phyloP scores from a whole-genome alignment of 2,888 invertebrate genomes.

The Stomorhina lunata region DNA sequence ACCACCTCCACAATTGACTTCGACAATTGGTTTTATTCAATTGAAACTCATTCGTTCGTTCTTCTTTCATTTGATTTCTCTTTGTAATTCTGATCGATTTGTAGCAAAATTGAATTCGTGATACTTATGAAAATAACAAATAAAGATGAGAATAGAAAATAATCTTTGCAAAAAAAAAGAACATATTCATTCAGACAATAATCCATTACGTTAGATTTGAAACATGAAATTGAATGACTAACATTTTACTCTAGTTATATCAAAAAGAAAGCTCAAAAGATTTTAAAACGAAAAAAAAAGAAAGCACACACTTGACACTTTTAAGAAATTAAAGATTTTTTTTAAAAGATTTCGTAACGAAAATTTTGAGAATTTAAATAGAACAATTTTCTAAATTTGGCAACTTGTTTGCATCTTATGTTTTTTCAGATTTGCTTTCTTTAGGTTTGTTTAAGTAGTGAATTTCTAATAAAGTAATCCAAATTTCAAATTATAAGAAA shows the following conservation, averaged over 20 bases:
- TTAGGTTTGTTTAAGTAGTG: no score
- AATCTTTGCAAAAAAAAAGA: background rate
- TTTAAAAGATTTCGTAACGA: no score
- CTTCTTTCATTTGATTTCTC: background rate
- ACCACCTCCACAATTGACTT: background rate
- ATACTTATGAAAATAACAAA: conserved; percentile 45
- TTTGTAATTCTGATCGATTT: conserved; percentile 46
- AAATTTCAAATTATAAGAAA: no score
- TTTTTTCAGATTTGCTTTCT: no score
- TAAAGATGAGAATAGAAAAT: conserved; percentile 17
- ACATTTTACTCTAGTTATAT: background rate
- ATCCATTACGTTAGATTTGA: background rate
- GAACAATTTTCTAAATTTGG: no score
- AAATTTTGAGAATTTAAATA: no score
- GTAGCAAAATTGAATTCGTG: conserved; percentile 57
- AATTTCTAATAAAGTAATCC: no score
- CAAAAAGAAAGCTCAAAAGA: background rate
- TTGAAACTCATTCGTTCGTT: conserved; percentile 3
- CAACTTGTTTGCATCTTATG: no score
- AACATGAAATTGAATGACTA: conserved; percentile 15
- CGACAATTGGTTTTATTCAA: background rate
- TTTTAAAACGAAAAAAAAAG: no score
- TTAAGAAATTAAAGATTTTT: no score
- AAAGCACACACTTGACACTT: background rate
- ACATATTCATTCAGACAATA: background rate